Percentiles rank a stretch among this genome's conserved stretches.
These are phyloP conservation scores for Eospalax fontanierii DNA, from an alignment of 2,797 vertebrate genomes.

Conservation along the genomic window DNA sequence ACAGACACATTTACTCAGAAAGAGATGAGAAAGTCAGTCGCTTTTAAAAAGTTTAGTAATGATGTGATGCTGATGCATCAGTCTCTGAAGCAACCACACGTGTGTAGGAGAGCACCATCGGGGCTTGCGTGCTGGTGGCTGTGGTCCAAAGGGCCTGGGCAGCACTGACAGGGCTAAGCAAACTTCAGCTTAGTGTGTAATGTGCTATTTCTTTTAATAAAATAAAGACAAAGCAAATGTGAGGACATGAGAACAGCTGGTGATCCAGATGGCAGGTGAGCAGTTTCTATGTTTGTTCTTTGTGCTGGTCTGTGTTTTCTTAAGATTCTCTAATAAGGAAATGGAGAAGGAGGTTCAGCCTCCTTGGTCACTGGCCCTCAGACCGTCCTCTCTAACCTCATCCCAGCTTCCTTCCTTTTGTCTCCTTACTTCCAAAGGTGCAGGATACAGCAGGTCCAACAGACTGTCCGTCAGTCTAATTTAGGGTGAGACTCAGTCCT, in stretches of 20 bases:
- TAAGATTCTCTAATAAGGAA: slow-evolving; percentile 10
- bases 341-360: neutral
- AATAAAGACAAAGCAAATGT: slow-evolving; percentile 72
- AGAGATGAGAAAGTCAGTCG: neutral
- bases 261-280: slow-evolving; percentile 56
- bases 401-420: neutral
- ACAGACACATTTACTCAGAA: neutral
- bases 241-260: slow-evolving; percentile 73
- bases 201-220: slow-evolving; percentile 57
- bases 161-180: neutral
- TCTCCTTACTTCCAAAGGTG: neutral
- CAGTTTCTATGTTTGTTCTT: slow-evolving; percentile 50
- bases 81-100: neutral
- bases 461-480: neutral
- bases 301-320: slow-evolving; percentile 67
- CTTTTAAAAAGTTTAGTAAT: neutral
- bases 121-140: accelerated
- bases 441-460: neutral
- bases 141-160: neutral
- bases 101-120: accelerated
- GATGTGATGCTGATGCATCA: no score
- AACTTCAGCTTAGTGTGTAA: neutral
- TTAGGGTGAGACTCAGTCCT: neutral
- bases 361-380: neutral
- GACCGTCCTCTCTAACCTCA: neutral